phyloP scores from a whole-genome alignment of 2,888 invertebrate genomes.

The Campaea margaritaria region DNA sequence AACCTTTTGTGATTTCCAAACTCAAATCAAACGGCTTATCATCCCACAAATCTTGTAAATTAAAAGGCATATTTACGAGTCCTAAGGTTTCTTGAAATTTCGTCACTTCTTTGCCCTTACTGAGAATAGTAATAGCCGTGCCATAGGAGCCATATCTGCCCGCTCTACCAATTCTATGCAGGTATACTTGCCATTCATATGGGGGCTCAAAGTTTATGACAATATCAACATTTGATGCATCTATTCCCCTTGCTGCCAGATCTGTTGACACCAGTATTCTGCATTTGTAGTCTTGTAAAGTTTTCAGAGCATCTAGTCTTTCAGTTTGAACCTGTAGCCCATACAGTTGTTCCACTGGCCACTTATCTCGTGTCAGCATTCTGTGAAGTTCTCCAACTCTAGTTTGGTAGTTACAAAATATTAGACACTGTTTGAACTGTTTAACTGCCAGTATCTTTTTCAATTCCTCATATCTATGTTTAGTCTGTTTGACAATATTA shows the following conservation, averaged over 20 bases:
- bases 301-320: constrained; percentile 90
- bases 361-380: constrained; percentile 89
- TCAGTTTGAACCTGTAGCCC: constrained; percentile 92
- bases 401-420: constrained; percentile 95
- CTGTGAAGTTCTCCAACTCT: constrained; percentile 93
- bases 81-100: constrained; percentile 85
- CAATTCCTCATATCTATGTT: constrained; percentile 87
- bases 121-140: constrained; percentile 90
- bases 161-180: constrained; percentile 98
- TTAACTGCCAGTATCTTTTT: constrained; percentile 88
- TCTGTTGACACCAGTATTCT: constrained; percentile 96
- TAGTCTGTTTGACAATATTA: constrained; percentile 88
- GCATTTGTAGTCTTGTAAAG: constrained; percentile 92
- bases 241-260: constrained; percentile 96
- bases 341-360: constrained; percentile 91
- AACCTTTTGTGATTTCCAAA: background rate
- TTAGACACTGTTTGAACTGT: constrained; percentile 94
- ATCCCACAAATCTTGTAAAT: constrained; percentile 62
- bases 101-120: constrained; percentile 86
- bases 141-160: constrained; percentile 97
- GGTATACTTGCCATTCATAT: constrained; percentile 91
- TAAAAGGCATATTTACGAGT: constrained; percentile 76
- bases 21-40: constrained; percentile 42
- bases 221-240: constrained; percentile 96
- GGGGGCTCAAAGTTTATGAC: constrained; percentile 97